A percentile compares a stretch with the other conserved stretches of the same genome.
phyloP scores from a whole-genome alignment of 2,888 invertebrate genomes.

The Tetragnatha montana region DNA sequence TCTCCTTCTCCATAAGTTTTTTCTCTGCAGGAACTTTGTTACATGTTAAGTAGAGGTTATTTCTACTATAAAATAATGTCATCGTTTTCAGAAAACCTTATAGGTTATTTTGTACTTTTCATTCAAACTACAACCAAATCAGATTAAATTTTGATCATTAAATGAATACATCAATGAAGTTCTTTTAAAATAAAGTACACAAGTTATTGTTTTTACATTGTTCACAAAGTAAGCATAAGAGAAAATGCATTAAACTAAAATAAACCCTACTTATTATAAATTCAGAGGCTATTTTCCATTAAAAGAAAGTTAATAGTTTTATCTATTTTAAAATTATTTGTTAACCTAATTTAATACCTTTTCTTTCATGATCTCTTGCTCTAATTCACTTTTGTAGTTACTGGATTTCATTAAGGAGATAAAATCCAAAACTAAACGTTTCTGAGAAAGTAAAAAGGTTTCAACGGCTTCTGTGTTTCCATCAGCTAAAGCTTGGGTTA shows the following conservation, averaged over 20 bases:
- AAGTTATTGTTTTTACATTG: no score
- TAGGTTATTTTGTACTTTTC: no score
- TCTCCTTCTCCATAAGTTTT: no score
- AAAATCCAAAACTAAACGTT: conserved; percentile 89
- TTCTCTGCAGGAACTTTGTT: no score
- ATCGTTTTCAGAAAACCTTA: no score
- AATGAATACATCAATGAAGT: no score
- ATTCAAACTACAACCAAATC: no score
- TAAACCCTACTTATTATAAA: conserved; percentile 76
- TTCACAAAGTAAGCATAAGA: not conserved
- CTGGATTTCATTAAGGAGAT: conserved; percentile 89
- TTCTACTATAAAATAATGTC: no score
- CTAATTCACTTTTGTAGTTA: conserved; percentile 83
- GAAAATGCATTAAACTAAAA: not conserved
- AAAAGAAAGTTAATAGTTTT: not conserved
- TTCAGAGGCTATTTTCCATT: conserved; percentile 78
- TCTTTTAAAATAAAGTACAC: no score
- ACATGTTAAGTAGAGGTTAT: no score
- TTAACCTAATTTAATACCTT: conserved; percentile 78
- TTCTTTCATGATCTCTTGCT: conserved; percentile 87
- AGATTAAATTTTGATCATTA: no score
- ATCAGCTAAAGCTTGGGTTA: conserved; percentile 6
- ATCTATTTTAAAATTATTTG: not conserved
- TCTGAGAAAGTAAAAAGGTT: conserved; percentile 88
- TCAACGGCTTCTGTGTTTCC: conserved; percentile 81